Evolutionary conservation across 2,797 vertebrate species (phyloP), one percentile per base, ranked within the genome.

Genomic region (Scarus forsteni): DNA sequence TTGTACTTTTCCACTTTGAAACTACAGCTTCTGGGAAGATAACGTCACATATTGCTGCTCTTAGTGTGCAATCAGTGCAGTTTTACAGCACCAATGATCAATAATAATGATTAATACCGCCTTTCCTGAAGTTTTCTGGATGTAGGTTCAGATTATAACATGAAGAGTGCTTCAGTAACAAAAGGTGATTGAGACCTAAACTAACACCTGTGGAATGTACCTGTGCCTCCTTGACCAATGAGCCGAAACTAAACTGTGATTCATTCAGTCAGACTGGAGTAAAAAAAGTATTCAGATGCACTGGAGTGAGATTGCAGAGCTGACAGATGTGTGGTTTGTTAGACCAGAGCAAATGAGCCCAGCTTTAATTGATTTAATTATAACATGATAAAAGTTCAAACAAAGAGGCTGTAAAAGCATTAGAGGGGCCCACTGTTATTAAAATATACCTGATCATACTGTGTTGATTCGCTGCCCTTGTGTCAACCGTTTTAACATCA

Each of bases 261-360:
- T 15, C 15, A 55, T 56, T 50, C 53, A 53, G 38, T 46, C 18
- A 66, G 5, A 38, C 8, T 27, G 6, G 14, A 53, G 19, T 54
- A 75, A 35, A 58, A 53, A n/a, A 67, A 13, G 45, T n/a, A 51
- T 48, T 35, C 45, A 64, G 15, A 43, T 45, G 45, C 35, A 8
- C 27, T n/a, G 19, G 4, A n/a, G 36, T 60, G 27, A 63, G 10
- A 13, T 34, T 15, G 39, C 34, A 51, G 51, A 57, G 49, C 1
- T 11, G 2, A 39, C 27, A 43, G 42, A n/a, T 13, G 27, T 10
- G 34, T 4, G 19, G 35, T 38, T 45, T 63, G 16, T 58, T 53
- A 15, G 35, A 53, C 52, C 11, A 27, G 35, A 59, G 11, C 14
- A 19, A 8, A n/a, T 9, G 34, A 35, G 49, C 54, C 55, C 12